Percentiles rank a stretch among this genome's conserved stretches.
Conservation (phyloP, 2,797 vertebrate genomes). For the Phaenicophaeus curvirostris region DNA sequence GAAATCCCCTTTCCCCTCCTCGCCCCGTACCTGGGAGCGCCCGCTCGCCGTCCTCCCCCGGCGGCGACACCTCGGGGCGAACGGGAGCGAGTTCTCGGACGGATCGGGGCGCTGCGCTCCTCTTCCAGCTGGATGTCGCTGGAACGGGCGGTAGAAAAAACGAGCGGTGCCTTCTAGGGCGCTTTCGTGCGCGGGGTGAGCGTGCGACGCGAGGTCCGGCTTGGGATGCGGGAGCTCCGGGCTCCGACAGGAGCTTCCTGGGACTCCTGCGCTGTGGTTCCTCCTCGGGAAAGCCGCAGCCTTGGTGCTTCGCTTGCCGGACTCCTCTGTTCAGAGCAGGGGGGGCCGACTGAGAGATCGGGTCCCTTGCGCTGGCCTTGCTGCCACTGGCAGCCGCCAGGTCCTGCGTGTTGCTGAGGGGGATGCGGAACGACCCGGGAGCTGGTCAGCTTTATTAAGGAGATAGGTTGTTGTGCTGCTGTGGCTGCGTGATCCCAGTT, state of each 20-base stretch:
- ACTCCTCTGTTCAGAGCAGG: not conserved
- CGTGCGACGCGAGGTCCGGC: not conserved
- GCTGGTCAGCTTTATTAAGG: not conserved
- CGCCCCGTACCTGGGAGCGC: constrained; percentile 24
- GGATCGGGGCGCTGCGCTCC: constrained; percentile 20
- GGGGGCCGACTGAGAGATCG: not conserved
- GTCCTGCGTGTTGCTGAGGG: not conserved
- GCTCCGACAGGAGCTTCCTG: not conserved
- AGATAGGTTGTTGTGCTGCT: not conserved
- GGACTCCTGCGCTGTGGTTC: not conserved
- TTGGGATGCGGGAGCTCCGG: not conserved
- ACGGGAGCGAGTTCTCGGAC: not conserved
- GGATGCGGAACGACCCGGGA: constrained; percentile 20
- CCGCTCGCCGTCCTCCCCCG: not conserved
- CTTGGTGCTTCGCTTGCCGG: not conserved
- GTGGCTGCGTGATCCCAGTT: not conserved
- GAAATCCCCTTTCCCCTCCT: constrained; percentile 40
- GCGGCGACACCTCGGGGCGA: not conserved
- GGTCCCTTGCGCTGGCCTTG: not conserved
- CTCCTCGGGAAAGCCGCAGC: not conserved
- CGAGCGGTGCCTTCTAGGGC: not conserved
- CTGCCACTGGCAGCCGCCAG: not conserved
- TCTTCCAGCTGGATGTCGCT: constrained; percentile 25
- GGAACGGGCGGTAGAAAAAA: not conserved
- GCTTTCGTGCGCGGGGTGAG: not conserved